phyloP scores from a whole-genome alignment of 2,113 vertebrate species.

The Carassius gibelio region DNA sequence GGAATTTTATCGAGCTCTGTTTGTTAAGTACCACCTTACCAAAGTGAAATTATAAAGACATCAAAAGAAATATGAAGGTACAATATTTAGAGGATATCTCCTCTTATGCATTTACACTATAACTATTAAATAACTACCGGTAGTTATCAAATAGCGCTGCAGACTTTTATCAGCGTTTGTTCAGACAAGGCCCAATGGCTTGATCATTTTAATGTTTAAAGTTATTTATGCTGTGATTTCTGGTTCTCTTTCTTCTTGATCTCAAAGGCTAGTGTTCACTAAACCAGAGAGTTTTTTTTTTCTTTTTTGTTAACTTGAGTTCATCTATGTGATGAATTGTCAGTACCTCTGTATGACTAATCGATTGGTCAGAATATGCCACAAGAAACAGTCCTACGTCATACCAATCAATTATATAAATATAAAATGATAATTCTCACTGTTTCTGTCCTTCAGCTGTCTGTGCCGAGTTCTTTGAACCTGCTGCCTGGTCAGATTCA shows the following conservation, averaged over 20 bases:
- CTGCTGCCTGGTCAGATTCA: constrained; percentile 84
- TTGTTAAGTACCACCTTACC: not conserved
- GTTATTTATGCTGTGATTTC: not conserved
- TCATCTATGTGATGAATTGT: not conserved
- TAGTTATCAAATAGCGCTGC: too few relatives aligned
- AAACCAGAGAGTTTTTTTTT: not conserved
- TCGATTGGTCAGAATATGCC: not conserved
- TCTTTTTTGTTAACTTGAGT: not conserved
- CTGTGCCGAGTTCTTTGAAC: constrained; percentile 72
- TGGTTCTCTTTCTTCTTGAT: not conserved
- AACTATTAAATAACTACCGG: too few relatives aligned
- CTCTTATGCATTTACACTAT: too few relatives aligned
- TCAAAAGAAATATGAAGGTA: too few relatives aligned
- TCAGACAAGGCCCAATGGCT: too few relatives aligned
- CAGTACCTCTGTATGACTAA: not conserved
- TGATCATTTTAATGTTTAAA: not conserved
- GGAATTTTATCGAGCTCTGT: not conserved
- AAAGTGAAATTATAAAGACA: not conserved
- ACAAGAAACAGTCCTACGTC: not conserved
- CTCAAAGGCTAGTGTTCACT: not conserved
- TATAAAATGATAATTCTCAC: not conserved
- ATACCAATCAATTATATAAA: not conserved
- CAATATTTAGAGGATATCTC: too few relatives aligned
- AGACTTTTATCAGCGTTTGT: too few relatives aligned
- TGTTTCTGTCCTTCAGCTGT: constrained; percentile 68